A percentile compares a stretch with the other conserved stretches of the same genome.
phyloP scores from a whole-genome alignment of 2,888 invertebrate genomes.

The Proisotoma minuta region DNA sequence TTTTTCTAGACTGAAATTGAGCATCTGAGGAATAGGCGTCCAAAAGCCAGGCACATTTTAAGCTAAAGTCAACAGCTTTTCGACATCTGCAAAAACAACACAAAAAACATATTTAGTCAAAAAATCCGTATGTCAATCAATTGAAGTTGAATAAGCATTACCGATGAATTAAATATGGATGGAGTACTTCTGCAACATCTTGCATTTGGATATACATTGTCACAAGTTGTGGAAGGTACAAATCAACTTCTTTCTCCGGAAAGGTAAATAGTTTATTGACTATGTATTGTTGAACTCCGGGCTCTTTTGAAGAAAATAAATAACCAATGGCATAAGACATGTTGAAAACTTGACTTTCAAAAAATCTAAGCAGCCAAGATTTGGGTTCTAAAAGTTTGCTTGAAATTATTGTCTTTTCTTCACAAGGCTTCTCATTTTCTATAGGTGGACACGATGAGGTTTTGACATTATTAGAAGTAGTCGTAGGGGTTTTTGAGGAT shows the following conservation, averaged over 20 bases:
- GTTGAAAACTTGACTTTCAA: conserved; percentile 96
- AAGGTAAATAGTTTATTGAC: conserved; percentile 96
- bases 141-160: conserved; percentile 53
- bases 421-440: not conserved
- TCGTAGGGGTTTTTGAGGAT: not conserved
- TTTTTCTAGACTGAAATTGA: conserved; percentile 63
- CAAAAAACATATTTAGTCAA: not conserved
- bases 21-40: conserved; percentile 85
- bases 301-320: conserved; percentile 95
- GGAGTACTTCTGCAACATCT: conserved; percentile 89
- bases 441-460: conserved; percentile 2
- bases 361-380: conserved; percentile 71
- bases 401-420: not conserved
- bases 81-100: conserved; percentile 65
- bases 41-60: conserved; percentile 92
- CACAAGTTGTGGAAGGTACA: conserved; percentile 95
- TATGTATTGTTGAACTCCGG: conserved; percentile 95
- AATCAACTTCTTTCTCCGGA: conserved; percentile 84
- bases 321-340: conserved; percentile 98
- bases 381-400: conserved; percentile 39
- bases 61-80: conserved; percentile 89
- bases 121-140: no score
- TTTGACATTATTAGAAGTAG: conserved; percentile 12
- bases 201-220: conserved; percentile 98
- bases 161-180: conserved; percentile 76